Base-by-base conservation (phyloP, 2,113 vertebrate species). In the Tautogolabrus adspersus region DNA sequence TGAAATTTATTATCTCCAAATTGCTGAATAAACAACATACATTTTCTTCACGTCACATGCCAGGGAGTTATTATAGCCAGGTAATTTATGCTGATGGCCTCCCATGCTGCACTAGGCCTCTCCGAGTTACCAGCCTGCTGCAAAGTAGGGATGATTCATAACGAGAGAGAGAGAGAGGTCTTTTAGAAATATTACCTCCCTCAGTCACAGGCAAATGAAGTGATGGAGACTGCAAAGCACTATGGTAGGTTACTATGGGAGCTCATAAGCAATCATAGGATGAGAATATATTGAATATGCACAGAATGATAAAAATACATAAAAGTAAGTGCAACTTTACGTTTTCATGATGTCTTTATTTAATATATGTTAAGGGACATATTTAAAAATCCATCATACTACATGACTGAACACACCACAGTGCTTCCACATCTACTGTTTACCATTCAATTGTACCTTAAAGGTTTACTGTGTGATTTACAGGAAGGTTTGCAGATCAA, bases 21-120 rank as follows among this genome's bases (percentile, higher is more conserved):
- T 80, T 70, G 77, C 72, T 81, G 68, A 88, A 72, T 55, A 69
- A 81, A 75, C 59, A 72, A 42, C 52, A 55, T 85, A 18, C 18
- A 78, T 86, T 60, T 22, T 71, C 57, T 2, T 57, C n/a, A 15
- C 16, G 47, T 49, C 47, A 49, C 47, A 49, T 49, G 47, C 47
- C 47, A 49, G 15, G 7, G 44, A 34, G 34, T 58, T 69, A 54
- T 81, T 81, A 85, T 78, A 57, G 74, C 19, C 8, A 2, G 69
- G 69, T 78, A 42, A 77, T 70, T 82, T 82, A 77, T 77, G 42
- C 42, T 13, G 51, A 77, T 77, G 49, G 68, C 12, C 1, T 55
- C 47, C 22, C n/a, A 37, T 30, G 49, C 52, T 63, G 15, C 59
- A 49, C 9, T 2, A 22, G 60, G 54, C 51, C 65, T 76, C 67